Percentiles rank a stretch among this genome's conserved stretches.
phyloP scores from a whole-genome alignment of 2,797 vertebrate species.

The Acridotheres tristis region DNA sequence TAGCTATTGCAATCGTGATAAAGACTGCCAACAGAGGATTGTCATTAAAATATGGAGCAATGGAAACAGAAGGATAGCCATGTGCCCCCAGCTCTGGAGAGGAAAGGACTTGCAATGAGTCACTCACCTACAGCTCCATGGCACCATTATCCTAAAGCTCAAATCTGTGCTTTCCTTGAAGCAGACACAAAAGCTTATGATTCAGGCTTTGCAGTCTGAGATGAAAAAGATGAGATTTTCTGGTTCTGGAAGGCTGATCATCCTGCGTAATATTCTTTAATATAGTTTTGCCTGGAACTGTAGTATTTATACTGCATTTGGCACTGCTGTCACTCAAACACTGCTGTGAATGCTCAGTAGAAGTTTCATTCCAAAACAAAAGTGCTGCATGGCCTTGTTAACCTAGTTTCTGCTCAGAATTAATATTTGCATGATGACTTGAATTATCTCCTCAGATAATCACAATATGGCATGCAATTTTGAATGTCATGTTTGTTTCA shows the following conservation, averaged over 20 bases:
- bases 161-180: not conserved
- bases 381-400: conserved; percentile 15
- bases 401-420: conserved; percentile 18
- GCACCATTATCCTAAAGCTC: fast-evolving
- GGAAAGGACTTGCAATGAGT: not conserved
- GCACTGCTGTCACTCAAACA: not conserved
- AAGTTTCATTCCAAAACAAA: not conserved
- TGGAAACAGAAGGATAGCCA: not conserved
- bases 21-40: not conserved
- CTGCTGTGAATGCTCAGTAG: not conserved
- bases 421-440: conserved; percentile 11
- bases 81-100: not conserved
- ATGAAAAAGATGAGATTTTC: not conserved
- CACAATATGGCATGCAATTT: conserved; percentile 26
- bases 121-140: not conserved
- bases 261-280: not conserved
- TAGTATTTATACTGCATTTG: not conserved
- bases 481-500: conserved; percentile 34
- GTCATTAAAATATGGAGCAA: not conserved
- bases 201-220: not conserved
- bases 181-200: not conserved
- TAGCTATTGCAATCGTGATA: not conserved
- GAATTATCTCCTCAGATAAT: conserved; percentile 27
- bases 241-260: not conserved
- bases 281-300: not conserved